Conservation (phyloP, 2,888 invertebrate genomes). For the Drosophila subsilvestris region DNA sequence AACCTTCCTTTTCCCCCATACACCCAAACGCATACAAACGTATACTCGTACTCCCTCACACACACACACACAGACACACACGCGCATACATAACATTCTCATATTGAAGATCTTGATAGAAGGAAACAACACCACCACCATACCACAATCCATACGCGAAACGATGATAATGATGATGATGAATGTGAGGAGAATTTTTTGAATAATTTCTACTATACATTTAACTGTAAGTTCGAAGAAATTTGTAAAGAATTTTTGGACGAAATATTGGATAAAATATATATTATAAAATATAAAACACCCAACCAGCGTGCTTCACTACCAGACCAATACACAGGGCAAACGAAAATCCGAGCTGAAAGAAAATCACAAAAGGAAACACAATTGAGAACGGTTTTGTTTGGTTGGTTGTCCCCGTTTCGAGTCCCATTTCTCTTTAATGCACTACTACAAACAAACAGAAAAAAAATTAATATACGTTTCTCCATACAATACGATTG, state of each 20-base stretch:
- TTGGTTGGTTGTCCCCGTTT: slow-evolving; percentile 33
- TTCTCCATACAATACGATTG: slow-evolving; percentile 40
- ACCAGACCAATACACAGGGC: slow-evolving; percentile 16
- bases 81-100: slow-evolving; percentile 77
- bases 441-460: slow-evolving; percentile 56
- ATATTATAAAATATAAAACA: slow-evolving; percentile 75
- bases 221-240: slow-evolving; percentile 81
- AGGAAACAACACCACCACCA: slow-evolving; percentile 25
- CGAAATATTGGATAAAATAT: slow-evolving; percentile 80
- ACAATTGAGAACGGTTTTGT: slow-evolving; percentile 22
- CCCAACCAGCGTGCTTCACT: slow-evolving; percentile 65
- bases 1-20: slow-evolving; percentile 15
- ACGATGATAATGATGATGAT: slow-evolving; percentile 50
- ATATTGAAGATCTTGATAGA: slow-evolving; percentile 78
- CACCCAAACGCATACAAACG: slow-evolving; percentile 30
- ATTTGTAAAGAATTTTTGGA: slow-evolving; percentile 80
- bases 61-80: slow-evolving; percentile 32
- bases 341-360: neutral
- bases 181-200: slow-evolving; percentile 69
- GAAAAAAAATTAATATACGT: slow-evolving; percentile 51
- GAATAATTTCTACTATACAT: slow-evolving; percentile 81
- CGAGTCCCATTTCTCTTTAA: slow-evolving; percentile 64
- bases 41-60: slow-evolving; percentile 17
- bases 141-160: slow-evolving; percentile 48
- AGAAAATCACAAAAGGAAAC: slow-evolving; percentile 30